phyloP scores from a whole-genome alignment of 2,888 invertebrate genomes.

The Euzetes globulus region DNA sequence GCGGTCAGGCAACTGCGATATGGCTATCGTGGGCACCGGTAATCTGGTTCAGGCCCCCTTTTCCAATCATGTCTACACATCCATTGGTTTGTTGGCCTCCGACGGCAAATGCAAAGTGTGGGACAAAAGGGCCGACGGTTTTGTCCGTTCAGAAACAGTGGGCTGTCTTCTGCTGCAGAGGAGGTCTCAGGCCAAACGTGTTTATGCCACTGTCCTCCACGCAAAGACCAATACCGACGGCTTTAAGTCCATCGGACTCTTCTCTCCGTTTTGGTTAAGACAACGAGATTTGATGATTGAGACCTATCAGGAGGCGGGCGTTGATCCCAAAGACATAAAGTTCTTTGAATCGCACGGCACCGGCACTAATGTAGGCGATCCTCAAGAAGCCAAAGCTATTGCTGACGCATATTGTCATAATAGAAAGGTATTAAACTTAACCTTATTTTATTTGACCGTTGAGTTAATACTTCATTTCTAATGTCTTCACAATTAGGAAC shows the following conservation, averaged over 20 bases:
- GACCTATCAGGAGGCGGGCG: no score
- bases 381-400: no score
- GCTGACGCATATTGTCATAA: no score
- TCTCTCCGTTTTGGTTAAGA: not conserved
- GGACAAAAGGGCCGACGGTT: conserved; percentile 62
- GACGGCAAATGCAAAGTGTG: conserved; percentile 91
- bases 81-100: conserved; percentile 82
- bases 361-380: no score
- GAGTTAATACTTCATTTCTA: no score
- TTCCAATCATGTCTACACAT: conserved; percentile 82
- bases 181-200: conserved; percentile 49
- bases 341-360: no score
- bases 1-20: conserved; percentile 78
- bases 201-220: conserved; percentile 50
- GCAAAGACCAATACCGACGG: conserved; percentile 54
- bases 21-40: conserved; percentile 85
- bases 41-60: conserved; percentile 83
- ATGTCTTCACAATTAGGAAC: no score
- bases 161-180: conserved; percentile 74
- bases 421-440: no score
- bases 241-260: conserved; percentile 51
- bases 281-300: no score
- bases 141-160: conserved; percentile 81
- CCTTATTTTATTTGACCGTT: no score
- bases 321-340: no score